Percentiles rank a stretch among this genome's conserved stretches.
These are phyloP conservation scores for Conopomorpha cramerella DNA, from an alignment of 1,140 invertebrate genomes.

Conservation along the genomic window DNA sequence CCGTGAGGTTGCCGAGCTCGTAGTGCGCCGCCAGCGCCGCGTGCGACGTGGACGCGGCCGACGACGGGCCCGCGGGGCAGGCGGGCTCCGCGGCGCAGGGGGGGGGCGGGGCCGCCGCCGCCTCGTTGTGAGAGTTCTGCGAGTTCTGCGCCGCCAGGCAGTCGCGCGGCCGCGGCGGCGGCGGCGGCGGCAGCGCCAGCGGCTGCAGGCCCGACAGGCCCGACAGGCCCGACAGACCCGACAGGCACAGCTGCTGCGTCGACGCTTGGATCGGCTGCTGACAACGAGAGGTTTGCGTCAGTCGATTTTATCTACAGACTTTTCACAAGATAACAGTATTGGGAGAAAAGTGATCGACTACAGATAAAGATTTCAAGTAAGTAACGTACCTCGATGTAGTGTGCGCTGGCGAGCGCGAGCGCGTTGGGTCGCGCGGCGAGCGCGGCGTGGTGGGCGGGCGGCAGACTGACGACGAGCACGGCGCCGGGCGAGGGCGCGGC, in stretches of 20 bases:
- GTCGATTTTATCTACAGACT: too few species aligned
- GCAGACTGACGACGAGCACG: slow-evolving; percentile 80
- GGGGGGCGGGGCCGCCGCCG: too few species aligned
- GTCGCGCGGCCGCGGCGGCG: not conserved
- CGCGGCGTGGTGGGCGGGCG: slow-evolving; percentile 62
- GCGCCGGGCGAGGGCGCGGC: slow-evolving; percentile 69
- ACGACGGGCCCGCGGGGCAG: not conserved
- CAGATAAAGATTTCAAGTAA: slow-evolving; percentile 3
- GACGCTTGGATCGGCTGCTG: slow-evolving; percentile 25
- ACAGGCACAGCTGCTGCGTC: too few species aligned
- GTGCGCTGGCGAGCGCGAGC: slow-evolving; percentile 33
- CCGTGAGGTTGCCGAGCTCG: slow-evolving; percentile 32
- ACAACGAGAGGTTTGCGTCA: slow-evolving; percentile 2
- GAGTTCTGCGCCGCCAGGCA: slow-evolving; percentile 24
- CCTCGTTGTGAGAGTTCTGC: slow-evolving; percentile 17
- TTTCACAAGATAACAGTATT: slow-evolving; percentile 21
- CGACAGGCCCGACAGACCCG: too few species aligned
- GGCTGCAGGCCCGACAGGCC: slow-evolving; percentile 13
- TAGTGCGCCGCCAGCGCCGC: slow-evolving; percentile 22
- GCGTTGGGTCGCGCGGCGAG: too few species aligned
- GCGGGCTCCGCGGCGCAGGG: slow-evolving; percentile 5
- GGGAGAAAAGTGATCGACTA: slow-evolving; percentile 18
- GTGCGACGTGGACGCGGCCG: slow-evolving; percentile 23
- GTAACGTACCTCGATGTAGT: slow-evolving; percentile 45
- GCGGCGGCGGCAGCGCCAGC: slow-evolving; percentile 6